Conservation (phyloP, 2,888 invertebrate species). For the Drosophila hamatofila region DNA sequence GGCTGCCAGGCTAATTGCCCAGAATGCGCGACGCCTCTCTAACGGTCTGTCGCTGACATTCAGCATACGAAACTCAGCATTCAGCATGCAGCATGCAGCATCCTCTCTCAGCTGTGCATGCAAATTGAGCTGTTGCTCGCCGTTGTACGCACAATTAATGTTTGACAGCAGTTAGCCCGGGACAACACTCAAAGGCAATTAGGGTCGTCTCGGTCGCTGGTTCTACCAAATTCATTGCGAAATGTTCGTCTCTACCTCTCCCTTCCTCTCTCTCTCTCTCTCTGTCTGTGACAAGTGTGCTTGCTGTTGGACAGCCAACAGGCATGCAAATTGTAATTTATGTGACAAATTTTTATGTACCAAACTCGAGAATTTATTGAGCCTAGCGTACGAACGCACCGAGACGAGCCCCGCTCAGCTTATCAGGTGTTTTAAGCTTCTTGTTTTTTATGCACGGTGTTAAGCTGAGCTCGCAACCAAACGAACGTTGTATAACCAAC, state of each 20-base stretch:
- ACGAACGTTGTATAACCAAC: conserved; percentile 14
- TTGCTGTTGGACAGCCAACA: conserved; percentile 59
- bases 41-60: conserved; percentile 50
- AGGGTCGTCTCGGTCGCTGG: conserved; percentile 64
- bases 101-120: conserved; percentile 47
- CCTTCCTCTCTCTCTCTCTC: neutral
- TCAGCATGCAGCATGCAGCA: conserved; percentile 12
- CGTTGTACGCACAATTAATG: conserved; percentile 82
- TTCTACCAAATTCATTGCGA: conserved; percentile 53
- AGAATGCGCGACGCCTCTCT: conserved; percentile 62
- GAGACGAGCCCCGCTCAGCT: conserved; percentile 35
- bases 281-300: conserved; percentile 54
- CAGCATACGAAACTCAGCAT: neutral
- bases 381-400: conserved; percentile 27
- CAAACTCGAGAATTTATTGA: conserved; percentile 71
- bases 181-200: conserved; percentile 80
- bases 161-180: conserved; percentile 64
- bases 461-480: conserved; percentile 13
- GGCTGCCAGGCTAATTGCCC: conserved; percentile 64
- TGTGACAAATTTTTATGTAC: conserved; percentile 81
- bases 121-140: conserved; percentile 73
- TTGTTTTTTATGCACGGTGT: conserved; percentile 13
- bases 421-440: conserved; percentile 60
- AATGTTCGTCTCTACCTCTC: conserved; percentile 32
- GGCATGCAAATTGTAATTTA: conserved; percentile 78